Conservation (phyloP, 2,113 vertebrate species). For the Hymenochirus boettgeri region DNA sequence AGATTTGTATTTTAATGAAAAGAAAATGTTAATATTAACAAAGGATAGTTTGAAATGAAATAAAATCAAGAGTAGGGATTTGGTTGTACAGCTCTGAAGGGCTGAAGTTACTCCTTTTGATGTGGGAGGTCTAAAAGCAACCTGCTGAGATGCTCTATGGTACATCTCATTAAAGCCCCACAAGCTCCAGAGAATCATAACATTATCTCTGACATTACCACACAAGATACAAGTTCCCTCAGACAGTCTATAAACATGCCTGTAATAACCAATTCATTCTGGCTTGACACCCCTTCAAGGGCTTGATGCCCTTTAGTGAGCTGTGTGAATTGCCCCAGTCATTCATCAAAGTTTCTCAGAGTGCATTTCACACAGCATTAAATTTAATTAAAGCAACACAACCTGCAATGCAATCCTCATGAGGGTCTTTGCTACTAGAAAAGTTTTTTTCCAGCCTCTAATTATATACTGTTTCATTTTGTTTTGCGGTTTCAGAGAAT, state of each 20-base stretch:
- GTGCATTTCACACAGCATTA: constrained; percentile 79
- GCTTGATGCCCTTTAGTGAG: constrained; percentile 73
- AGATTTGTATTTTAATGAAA: constrained; percentile 59
- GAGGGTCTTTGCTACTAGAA: constrained; percentile 72
- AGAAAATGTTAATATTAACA: constrained; percentile 62
- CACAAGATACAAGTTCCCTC: constrained; percentile 81
- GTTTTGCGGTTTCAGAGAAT: constrained; percentile 48
- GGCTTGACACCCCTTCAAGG: constrained; percentile 76
- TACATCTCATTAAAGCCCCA: constrained; percentile 95
- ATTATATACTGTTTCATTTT: constrained; percentile 1
- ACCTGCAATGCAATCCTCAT: constrained; percentile 75
- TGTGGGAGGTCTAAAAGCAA: constrained; percentile 91
- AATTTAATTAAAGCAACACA: constrained; percentile 92
- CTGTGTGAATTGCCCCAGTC: constrained; percentile 77
- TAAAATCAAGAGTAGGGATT: constrained; percentile 61
- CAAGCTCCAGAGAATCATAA: constrained; percentile 87
- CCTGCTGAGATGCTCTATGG: constrained; percentile 81
- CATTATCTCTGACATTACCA: constrained; percentile 93
- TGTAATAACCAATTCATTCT: constrained; percentile 79
- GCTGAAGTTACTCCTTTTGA: constrained; percentile 78
- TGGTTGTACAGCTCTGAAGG: constrained; percentile 56
- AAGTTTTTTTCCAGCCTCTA: constrained; percentile 54
- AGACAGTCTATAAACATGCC: constrained; percentile 87
- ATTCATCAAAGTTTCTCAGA: constrained; percentile 80
- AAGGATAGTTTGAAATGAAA: constrained; percentile 44